Percentiles rank a stretch among this genome's conserved stretches.
These are phyloP conservation scores for Cryptocephalus moraei DNA, from an alignment of 2,888 invertebrate species.

Conservation along the genomic window DNA sequence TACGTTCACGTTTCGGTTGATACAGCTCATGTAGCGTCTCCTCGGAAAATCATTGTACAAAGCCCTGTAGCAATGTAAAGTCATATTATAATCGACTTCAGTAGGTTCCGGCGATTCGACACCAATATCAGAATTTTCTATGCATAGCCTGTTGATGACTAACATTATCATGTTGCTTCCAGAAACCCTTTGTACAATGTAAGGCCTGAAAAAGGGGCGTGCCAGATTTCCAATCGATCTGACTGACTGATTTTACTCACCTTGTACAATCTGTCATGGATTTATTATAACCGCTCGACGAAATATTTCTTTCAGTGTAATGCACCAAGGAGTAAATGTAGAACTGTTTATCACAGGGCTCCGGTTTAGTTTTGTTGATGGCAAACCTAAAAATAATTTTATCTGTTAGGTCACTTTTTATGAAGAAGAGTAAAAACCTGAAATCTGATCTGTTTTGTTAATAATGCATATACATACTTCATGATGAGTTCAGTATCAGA, in stretches of 20 bases:
- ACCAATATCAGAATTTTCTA: slow-evolving; percentile 17
- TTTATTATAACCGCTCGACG: slow-evolving; percentile 31
- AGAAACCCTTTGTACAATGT: slow-evolving; percentile 65
- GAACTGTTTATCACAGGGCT: slow-evolving; percentile 71
- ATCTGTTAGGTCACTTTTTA: too few species aligned
- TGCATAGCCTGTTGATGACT: slow-evolving; percentile 60
- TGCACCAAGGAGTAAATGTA: slow-evolving; percentile 33
- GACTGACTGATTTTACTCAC: slow-evolving; percentile 11
- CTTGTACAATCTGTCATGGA: slow-evolving; percentile 33
- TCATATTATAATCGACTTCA: slow-evolving; percentile 38
- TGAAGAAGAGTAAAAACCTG: too few species aligned
- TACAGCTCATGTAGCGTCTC: slow-evolving; percentile 63
- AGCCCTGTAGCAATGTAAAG: slow-evolving; percentile 34
- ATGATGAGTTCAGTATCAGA: slow-evolving; percentile 5
- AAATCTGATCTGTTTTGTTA: too few species aligned
- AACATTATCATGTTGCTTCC: slow-evolving; percentile 72
- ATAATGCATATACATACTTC: slow-evolving; percentile 7
- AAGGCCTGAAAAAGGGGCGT: slow-evolving; percentile 42
- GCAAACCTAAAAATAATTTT: slow-evolving; percentile 12
- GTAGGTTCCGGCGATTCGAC: slow-evolving; percentile 24
- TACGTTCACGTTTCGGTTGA: slow-evolving; percentile 66
- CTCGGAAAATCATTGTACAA: slow-evolving; percentile 47
- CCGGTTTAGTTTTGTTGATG: slow-evolving; percentile 60
- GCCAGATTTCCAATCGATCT: neutral
- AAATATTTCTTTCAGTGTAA: slow-evolving; percentile 30